Conservation (phyloP, 1,140 invertebrate species). For the Dryas iulia region DNA sequence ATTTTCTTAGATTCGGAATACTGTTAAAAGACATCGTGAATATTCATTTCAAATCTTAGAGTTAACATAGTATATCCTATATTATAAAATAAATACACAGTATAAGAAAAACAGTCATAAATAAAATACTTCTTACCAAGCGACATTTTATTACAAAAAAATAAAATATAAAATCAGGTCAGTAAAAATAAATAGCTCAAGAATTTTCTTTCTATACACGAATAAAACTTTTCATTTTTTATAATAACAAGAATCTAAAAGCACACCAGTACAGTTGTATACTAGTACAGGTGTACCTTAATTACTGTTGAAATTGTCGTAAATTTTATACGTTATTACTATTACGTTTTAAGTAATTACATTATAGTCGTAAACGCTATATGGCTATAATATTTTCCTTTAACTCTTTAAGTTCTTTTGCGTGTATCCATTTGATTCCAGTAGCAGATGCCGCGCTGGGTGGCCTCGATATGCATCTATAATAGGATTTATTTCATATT, state of each 20-base stretch:
- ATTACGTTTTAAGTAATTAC: not conserved
- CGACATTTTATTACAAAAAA: not conserved
- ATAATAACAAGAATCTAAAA: not conserved
- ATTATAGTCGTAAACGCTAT: conserved; percentile 13
- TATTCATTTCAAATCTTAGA: not conserved
- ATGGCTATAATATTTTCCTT: conserved; percentile 55
- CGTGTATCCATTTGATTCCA: conserved; percentile 69
- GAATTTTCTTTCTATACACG: not conserved
- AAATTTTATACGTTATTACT: conserved; percentile 5
- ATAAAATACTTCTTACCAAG: not conserved
- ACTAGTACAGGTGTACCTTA: not conserved
- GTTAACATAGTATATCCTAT: not conserved
- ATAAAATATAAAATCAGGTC: not conserved
- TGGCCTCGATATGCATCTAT: conserved; percentile 60
- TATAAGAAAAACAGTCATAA: not conserved
- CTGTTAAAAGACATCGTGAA: not conserved
- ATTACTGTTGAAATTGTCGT: conserved; percentile 1
- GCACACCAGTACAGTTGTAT: not conserved
- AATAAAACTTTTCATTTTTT: not conserved
- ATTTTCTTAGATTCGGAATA: not conserved
- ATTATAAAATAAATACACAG: not conserved
- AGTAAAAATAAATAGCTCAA: not conserved
- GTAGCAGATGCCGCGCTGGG: conserved; percentile 66
- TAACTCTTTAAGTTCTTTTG: conserved; percentile 62
- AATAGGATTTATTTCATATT: not conserved